A percentile compares a stretch with the other conserved stretches of the same genome.
These are phyloP conservation scores for Netelia melanura DNA, from an alignment of 2,888 invertebrate genomes.

Conservation along the genomic window DNA sequence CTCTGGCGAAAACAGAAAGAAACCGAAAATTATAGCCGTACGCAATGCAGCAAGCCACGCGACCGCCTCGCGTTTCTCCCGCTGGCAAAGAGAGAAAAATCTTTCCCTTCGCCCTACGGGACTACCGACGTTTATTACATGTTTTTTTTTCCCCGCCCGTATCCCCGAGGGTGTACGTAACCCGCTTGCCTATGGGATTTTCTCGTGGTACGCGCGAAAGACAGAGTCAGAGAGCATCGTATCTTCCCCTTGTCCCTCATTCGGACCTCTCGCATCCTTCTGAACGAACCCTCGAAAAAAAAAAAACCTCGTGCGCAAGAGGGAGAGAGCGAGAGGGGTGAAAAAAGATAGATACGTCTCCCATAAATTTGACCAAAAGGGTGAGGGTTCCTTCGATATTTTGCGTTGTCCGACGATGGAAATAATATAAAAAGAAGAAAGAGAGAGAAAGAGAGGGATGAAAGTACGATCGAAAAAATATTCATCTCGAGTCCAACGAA, in stretches of 20 bases:
- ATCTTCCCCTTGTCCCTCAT: conserved; percentile 5
- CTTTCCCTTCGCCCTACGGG: conserved; percentile 16
- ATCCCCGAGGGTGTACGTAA: conserved; percentile 61
- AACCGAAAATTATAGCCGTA: conserved; percentile 33
- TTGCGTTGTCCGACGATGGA: conserved; percentile 41
- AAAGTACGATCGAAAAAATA: conserved; percentile 43
- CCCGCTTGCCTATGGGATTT: conserved; percentile 53
- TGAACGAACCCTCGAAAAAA: conserved; percentile 14
- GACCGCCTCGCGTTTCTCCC: not conserved
- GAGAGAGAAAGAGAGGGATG: not conserved
- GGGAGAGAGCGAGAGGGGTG: not conserved
- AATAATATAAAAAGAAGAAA: conserved; percentile 49
- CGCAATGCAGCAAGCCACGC: conserved; percentile 13
- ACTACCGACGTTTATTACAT: conserved; percentile 62
- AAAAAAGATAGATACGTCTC: conserved; percentile 13
- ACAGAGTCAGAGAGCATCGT: conserved; percentile 15
- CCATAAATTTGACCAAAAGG: conserved; percentile 58
- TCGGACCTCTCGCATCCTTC: conserved; percentile 29
- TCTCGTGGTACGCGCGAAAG: conserved; percentile 37
- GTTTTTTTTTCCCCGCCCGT: conserved; percentile 42
- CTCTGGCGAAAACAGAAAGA: conserved; percentile 10
- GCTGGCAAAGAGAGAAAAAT: not conserved
- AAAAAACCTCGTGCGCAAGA: conserved; percentile 1
- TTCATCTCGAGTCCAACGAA: conserved; percentile 41
- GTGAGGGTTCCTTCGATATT: conserved; percentile 58